These are phyloP conservation scores for Noturus placidus DNA, from an alignment of 2,113 vertebrate species.

Conservation along the genomic window DNA sequence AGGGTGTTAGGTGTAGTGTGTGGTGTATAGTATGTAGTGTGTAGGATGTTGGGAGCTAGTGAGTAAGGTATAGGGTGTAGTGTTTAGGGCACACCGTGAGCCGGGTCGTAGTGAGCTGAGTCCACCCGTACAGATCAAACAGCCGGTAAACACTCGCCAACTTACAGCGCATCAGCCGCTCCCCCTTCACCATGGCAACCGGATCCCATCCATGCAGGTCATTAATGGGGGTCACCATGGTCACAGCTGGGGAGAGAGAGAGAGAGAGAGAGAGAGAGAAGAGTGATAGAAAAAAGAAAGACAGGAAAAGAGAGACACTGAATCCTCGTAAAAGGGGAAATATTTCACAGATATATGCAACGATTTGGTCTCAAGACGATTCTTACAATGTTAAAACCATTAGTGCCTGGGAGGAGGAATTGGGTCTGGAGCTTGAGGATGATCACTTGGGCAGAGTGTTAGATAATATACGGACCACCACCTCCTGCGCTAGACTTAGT, in stretches of 20 bases:
- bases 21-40: background rate
- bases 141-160: conserved; percentile 88
- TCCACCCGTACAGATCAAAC: conserved; percentile 93
- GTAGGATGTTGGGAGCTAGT: background rate
- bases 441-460: too few relatives aligned
- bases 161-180: conserved; percentile 93
- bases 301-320: background rate
- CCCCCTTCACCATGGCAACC: conserved; percentile 85
- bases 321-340: too few relatives aligned
- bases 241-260: conserved; percentile 73
- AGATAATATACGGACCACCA: too few relatives aligned
- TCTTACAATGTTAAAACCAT: too few relatives aligned
- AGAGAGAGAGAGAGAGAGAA: background rate
- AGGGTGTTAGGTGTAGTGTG: background rate
- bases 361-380: too few relatives aligned
- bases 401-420: too few relatives aligned
- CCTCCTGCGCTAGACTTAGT: too few relatives aligned
- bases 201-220: conserved; percentile 85
- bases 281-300: background rate
- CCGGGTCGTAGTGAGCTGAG: conserved; percentile 80
- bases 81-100: conserved; percentile 79
- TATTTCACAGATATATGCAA: too few relatives aligned
- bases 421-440: too few relatives aligned
- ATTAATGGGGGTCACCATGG: conserved; percentile 87
- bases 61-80: background rate